Evolutionary conservation across 2,797 vertebrate genomes (phyloP).

Genomic region (Sebastes oblongus): DNA sequence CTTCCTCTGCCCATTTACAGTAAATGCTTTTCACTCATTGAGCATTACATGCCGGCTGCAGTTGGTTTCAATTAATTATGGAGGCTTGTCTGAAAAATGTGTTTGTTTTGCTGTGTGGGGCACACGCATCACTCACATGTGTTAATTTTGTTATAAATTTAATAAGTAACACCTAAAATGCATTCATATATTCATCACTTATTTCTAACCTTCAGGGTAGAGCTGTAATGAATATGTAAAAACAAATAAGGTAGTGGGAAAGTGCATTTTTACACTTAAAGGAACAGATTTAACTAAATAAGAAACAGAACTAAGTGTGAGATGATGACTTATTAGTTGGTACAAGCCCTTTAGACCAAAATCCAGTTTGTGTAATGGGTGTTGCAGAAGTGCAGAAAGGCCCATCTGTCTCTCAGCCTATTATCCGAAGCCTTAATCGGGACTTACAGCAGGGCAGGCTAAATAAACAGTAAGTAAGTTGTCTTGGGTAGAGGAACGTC

Average conservation of each 20-base stretch:
- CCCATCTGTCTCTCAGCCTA: slow-evolving; percentile 82
- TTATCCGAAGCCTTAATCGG: slow-evolving; percentile 84
- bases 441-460: slow-evolving; percentile 85
- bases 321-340: slow-evolving; percentile 77
- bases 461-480: slow-evolving; percentile 93
- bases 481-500: slow-evolving; percentile 86
- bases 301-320: slow-evolving; percentile 58
- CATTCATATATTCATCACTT: slow-evolving; percentile 14
- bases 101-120: slow-evolving; percentile 57
- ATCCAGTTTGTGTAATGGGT: slow-evolving; percentile 71
- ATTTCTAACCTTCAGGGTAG: slow-evolving; percentile 1
- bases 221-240: slow-evolving; percentile 14
- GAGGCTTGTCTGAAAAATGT: slow-evolving; percentile 54
- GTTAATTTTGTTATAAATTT: slow-evolving; percentile 49
- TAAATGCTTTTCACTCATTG: slow-evolving; percentile 41
- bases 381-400: slow-evolving; percentile 72
- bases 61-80: slow-evolving; percentile 72
- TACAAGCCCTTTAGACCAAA: slow-evolving; percentile 71
- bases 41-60: slow-evolving; percentile 52
- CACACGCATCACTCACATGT: slow-evolving; percentile 44
- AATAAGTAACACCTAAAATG: background rate
- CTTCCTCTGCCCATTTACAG: slow-evolving; percentile 34
- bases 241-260: slow-evolving; percentile 2
- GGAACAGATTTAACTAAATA: slow-evolving; percentile 36
- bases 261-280: slow-evolving; percentile 7